Base-by-base conservation (phyloP, 2,113 vertebrate genomes). In the Reinhardtius hippoglossoides region DNA sequence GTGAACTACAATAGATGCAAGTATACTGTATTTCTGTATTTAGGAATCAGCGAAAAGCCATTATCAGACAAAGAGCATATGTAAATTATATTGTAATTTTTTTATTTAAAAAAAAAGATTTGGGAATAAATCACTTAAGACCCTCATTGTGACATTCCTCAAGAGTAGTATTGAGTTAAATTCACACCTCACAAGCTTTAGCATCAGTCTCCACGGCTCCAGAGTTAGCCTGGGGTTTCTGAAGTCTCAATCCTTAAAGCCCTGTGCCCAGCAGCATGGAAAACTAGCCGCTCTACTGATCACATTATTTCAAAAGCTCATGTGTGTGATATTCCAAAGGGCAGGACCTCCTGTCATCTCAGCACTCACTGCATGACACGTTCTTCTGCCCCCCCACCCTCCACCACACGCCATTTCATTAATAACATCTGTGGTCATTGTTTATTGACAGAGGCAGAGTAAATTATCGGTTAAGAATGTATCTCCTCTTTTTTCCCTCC, bases 261-360 rank as follows among this genome's bases (percentile, higher is more conserved):
- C 57, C 4, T 26, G 0, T 44, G 67, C n/a, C 76, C 62, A 71
- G n/a, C 3, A 42, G 76, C 27, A 24, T 10, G 20, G 31, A 40
- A 67, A 65, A 71, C 23, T 5, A 57, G 62, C 40, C 16, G 1
- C 68, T 66, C 71, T 15, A 54, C 57, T 27, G 23, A 75, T 73
- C 67, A 16, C 56, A 21, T 78, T 16, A 50, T 63, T 84, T 65
- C 56, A 48, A 13, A 9, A 27, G 74, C 68, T 48, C 15, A 21
- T 57, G 71, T 42, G 42, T 78, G 79, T 50, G 76, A 66, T 59
- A 26, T 63, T 23, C 46, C 67, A 63, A 69, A 67, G 72, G 67
- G 26, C 78, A 64, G 18, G 48, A 56, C 57, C 74, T 78, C 40
- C 27, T 67, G 70, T 72, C 75, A 76, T 26, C 67, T 74, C 71